A percentile compares a stretch with the other conserved stretches of the same genome.
Conservation (phyloP, 2,797 vertebrate genomes). For the Rhynchonycteris naso region DNA sequence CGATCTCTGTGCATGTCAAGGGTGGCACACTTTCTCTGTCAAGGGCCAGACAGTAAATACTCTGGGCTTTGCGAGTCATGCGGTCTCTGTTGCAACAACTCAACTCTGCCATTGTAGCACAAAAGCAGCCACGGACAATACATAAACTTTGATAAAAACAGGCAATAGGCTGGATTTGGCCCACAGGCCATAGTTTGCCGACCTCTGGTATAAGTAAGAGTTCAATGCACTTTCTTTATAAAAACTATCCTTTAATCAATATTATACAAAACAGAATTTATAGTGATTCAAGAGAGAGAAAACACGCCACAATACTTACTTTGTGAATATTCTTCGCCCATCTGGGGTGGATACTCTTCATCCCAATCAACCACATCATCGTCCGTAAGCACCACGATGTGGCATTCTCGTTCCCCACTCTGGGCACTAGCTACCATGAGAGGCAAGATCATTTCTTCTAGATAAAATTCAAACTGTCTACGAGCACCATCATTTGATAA, state of each 20-base stretch:
- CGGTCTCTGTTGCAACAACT: constrained; percentile 60
- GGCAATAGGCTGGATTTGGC: constrained; percentile 35
- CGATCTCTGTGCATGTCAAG: constrained; percentile 17
- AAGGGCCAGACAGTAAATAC: constrained; percentile 3
- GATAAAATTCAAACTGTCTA: constrained; percentile 96
- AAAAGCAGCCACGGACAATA: constrained; percentile 73
- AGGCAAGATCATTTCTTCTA: constrained; percentile 99
- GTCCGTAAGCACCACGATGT: constrained; percentile 98
- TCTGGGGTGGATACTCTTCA: constrained; percentile 98
- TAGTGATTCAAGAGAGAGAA: constrained; percentile 10
- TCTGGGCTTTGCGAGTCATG: constrained; percentile 68
- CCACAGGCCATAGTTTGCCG: constrained; percentile 9
- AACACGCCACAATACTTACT: constrained; percentile 87
- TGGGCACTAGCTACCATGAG: constrained; percentile 98
- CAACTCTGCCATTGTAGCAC: constrained; percentile 53
- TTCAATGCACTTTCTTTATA: constrained; percentile 14
- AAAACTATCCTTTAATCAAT: constrained; percentile 41
- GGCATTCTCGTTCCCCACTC: constrained; percentile 97
- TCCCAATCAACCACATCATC: constrained; percentile 99
- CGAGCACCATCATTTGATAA: constrained; percentile 98
- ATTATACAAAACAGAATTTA: constrained; percentile 6
- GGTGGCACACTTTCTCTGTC: background rate
- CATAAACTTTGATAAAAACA: constrained; percentile 64
- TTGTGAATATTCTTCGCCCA: constrained; percentile 99
- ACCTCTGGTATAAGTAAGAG: constrained; percentile 6